These are phyloP conservation scores for Gonatopus flavifemur DNA, from an alignment of 1,140 invertebrate genomes.

Conservation along the genomic window DNA sequence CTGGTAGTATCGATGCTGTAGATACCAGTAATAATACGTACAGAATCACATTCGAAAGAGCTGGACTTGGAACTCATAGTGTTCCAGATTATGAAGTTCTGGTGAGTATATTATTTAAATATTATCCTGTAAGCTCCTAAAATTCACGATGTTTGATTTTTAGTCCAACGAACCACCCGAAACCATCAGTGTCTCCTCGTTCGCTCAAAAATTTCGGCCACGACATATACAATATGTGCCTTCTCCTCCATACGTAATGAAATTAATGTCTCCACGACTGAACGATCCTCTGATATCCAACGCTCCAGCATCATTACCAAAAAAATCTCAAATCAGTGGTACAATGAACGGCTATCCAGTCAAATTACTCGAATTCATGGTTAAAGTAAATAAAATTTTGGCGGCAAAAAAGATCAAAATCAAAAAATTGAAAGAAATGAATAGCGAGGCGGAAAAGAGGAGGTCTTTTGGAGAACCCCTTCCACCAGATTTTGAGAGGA, in stretches of 20 bases:
- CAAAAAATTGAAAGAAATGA: constrained; percentile 81
- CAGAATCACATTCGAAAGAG: constrained; percentile 92
- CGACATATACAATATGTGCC: constrained; percentile 63
- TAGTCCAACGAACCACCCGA: constrained; percentile 87
- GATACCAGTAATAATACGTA: constrained; percentile 97
- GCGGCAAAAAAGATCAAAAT: constrained; percentile 82
- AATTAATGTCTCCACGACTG: constrained; percentile 55
- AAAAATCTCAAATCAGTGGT: constrained; percentile 55
- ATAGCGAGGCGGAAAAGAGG: constrained; percentile 85
- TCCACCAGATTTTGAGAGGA: constrained; percentile 83
- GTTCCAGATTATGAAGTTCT: constrained; percentile 96
- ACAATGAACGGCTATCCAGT: constrained; percentile 81
- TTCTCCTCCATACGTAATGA: constrained; percentile 60
- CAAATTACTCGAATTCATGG: constrained; percentile 82
- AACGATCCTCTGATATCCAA: constrained; percentile 63
- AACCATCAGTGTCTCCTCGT: constrained; percentile 84
- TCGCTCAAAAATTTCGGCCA: constrained; percentile 80
- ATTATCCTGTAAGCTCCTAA: not conserved
- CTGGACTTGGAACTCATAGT: constrained; percentile 91
- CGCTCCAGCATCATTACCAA: constrained; percentile 46
- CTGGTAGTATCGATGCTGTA: constrained; percentile 95
- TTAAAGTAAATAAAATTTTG: constrained; percentile 84
- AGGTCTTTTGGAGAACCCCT: constrained; percentile 77
- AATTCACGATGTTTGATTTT: too few species aligned
- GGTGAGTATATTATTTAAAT: constrained; percentile 46